Base-by-base conservation (phyloP, 2,113 vertebrate genomes). In the Felis chaus region DNA sequence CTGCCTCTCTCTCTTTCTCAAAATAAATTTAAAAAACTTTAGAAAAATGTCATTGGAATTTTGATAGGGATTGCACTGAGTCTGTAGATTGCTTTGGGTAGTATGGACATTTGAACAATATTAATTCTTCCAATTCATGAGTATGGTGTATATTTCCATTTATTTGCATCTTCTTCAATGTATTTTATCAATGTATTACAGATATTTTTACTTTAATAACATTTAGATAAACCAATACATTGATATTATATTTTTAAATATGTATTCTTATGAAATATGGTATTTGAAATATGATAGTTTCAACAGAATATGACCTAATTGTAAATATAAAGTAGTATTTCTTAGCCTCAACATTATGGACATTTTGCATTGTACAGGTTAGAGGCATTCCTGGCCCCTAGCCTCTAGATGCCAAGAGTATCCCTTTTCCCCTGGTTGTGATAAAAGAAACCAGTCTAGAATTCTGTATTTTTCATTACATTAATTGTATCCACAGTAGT, bases 371-470 rank as follows among this genome's bases (percentile, higher is more conserved):
- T 25, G 1, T 19, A 2, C 23, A 19, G 19, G 29, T 0, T 27
- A 29, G 10, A 1, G 1, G 3, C 10, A 19, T 19, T 50, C 12
- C 61, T 48, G 13, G 1, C 0, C 31, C 63, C 36, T 14, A 5
- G 45, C 27, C 33, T 7, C 4, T 6, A 16, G 5, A 5, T 9
- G 50, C 50, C 36, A 18, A 14, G 0, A 36, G 13, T 9, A 21
- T 6, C 11, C 5, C 31, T 11, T 5, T 63, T 11, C 3, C 15
- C n/a, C 4, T 41, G 12, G 0, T 0, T 31, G 7, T 25, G 19
- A 84, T 39, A 50, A 68, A 19, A 74, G 27, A 93, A 89, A 69
- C 5, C 1, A 36, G 25, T 23, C 45, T 89, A 14, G 7, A 66
- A 31, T 57, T 45, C 69, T n/a, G 14, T 12, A 12, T 50, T 39